phyloP scores from a whole-genome alignment of 2,888 invertebrate species.

The Choristoneura rosaceana region DNA sequence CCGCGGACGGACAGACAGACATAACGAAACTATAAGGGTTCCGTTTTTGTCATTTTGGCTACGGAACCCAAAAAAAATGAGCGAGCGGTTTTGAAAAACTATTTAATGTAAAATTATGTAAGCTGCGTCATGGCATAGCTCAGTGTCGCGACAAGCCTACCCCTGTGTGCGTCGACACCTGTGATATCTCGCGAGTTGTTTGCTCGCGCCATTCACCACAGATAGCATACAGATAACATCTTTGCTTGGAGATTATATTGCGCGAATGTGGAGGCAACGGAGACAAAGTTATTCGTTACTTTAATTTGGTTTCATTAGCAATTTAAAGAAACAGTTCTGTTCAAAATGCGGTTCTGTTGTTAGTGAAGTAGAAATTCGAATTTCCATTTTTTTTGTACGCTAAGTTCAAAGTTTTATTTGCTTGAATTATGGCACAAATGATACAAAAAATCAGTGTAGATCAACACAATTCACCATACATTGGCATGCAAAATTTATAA shows the following conservation, averaged over 20 bases:
- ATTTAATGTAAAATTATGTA: too few relatives aligned
- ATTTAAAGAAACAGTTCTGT: not conserved
- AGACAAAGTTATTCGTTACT: not conserved
- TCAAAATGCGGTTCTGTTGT: not conserved
- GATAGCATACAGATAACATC: slow-evolving; percentile 74
- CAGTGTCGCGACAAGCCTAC: slow-evolving; percentile 43
- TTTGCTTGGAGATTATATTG: slow-evolving; percentile 64
- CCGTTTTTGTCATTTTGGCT: too few relatives aligned
- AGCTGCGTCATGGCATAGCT: slow-evolving; percentile 26
- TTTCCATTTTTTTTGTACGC: too few relatives aligned
- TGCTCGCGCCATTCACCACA: slow-evolving; percentile 65
- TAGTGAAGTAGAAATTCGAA: too few relatives aligned
- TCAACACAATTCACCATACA: too few relatives aligned
- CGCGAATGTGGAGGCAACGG: slow-evolving; percentile 40
- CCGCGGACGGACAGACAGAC: too few relatives aligned
- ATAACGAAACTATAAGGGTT: too few relatives aligned
- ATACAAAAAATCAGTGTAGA: too few relatives aligned
- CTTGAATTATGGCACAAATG: too few relatives aligned
- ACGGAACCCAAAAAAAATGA: not conserved
- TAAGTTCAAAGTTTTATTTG: too few relatives aligned
- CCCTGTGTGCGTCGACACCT: slow-evolving; percentile 64
- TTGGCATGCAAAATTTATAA: too few relatives aligned
- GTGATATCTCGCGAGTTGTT: slow-evolving; percentile 62
- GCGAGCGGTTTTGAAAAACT: not conserved
- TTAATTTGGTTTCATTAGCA: slow-evolving; percentile 1